Evolutionary conservation across 30 jellyfish, hydroid and myxozoan species (phyloP).

Genomic region (Cassiopea xamachana): DNA sequence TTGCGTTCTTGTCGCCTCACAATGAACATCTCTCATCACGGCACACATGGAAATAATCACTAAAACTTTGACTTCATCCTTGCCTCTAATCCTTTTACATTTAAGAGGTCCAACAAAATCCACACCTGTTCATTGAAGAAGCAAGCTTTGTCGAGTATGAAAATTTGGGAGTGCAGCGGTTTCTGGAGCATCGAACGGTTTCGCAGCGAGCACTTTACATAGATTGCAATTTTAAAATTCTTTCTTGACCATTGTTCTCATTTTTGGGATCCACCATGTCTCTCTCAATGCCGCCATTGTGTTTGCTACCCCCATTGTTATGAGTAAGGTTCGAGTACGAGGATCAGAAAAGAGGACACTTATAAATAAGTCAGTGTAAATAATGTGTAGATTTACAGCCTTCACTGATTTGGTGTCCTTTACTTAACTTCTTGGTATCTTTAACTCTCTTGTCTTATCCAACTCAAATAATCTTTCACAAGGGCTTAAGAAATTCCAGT

Average conservation of each 20-base stretch:
- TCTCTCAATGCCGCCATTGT: conserved; percentile 32
- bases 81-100: conserved; percentile 22
- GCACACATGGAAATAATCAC: conserved; percentile 45
- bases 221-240: conserved; percentile 24
- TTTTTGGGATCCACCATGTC: conserved; percentile 55
- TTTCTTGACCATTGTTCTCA: conserved; percentile 52
- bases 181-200: conserved; percentile 37
- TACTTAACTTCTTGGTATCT: too few species aligned
- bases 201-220: conserved; percentile 48
- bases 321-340: too few species aligned
- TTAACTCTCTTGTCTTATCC: too few species aligned
- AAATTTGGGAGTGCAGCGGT: conserved; percentile 34
- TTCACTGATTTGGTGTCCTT: too few species aligned
- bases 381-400: too few species aligned
- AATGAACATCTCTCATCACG: conserved; percentile 6
- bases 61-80: conserved; percentile 36
- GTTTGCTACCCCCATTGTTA: too few species aligned
- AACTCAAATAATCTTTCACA: too few species aligned
- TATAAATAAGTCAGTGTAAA: too few species aligned
- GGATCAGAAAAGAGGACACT: too few species aligned
- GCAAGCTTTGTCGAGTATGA: conserved; percentile 22
- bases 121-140: conserved; percentile 47
- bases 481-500: too few species aligned
- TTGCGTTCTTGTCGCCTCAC: conserved; percentile 1
- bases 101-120: conserved; percentile 56